Percentiles rank a stretch among this genome's conserved stretches.
Conservation (phyloP, 2,888 invertebrate genomes). For the Rhabditoides inermis region DNA sequence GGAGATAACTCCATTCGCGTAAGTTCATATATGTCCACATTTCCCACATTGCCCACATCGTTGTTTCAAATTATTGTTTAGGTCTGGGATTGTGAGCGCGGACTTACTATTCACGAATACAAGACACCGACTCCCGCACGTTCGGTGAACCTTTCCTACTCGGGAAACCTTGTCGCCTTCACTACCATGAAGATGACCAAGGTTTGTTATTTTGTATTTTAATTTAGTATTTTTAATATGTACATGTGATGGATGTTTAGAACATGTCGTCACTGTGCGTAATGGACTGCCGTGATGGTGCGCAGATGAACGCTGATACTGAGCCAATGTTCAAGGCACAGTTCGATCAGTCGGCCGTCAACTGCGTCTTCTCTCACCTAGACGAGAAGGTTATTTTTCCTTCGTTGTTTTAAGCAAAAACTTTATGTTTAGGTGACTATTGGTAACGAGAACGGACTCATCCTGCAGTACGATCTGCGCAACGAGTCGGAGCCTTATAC, state of each 20-base stretch:
- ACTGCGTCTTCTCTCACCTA: slow-evolving; percentile 74
- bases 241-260: too few species aligned
- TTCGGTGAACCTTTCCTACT: slow-evolving; percentile 44
- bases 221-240: too few species aligned
- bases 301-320: slow-evolving; percentile 48
- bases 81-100: slow-evolving; percentile 73
- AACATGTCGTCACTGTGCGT: slow-evolving; percentile 61
- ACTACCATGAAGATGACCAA: slow-evolving; percentile 47
- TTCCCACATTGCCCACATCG: not conserved
- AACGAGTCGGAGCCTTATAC: slow-evolving; percentile 58
- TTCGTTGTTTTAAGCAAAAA: not conserved
- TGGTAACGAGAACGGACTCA: slow-evolving; percentile 46
- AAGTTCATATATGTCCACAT: not conserved
- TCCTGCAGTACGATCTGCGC: slow-evolving; percentile 84
- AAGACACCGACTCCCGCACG: slow-evolving; percentile 74
- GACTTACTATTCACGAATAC: slow-evolving; percentile 55
- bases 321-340: slow-evolving; percentile 19
- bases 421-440: slow-evolving; percentile 10
- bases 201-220: too few species aligned
- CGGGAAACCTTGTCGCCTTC: slow-evolving; percentile 40
- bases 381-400: slow-evolving; percentile 64
- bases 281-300: slow-evolving; percentile 57
- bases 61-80: slow-evolving; percentile 11
- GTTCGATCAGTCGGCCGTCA: slow-evolving; percentile 29
- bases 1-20: slow-evolving; percentile 79